Evolutionary conservation across 2,113 vertebrate genomes (phyloP).

Genomic region (Ptyas mucosa): DNA sequence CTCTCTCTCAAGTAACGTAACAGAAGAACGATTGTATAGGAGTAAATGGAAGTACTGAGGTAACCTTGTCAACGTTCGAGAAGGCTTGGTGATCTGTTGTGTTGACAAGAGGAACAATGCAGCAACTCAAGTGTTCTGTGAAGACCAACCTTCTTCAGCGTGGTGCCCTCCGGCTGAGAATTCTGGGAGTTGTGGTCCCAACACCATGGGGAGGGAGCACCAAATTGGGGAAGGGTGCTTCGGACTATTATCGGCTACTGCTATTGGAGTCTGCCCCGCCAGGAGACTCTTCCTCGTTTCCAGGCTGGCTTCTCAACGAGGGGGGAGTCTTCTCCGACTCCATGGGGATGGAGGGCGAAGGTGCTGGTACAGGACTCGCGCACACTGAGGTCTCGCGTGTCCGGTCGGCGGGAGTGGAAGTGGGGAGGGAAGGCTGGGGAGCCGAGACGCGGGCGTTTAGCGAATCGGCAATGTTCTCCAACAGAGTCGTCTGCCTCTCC

Average conservation of each 20-base stretch:
- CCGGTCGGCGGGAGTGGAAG: neutral
- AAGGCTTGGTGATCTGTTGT: neutral
- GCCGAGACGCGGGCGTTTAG: neutral
- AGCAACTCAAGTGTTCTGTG: neutral
- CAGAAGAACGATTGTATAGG: neutral
- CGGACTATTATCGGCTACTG: neutral
- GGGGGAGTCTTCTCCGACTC: neutral
- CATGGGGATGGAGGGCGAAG: neutral
- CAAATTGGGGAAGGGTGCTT: neutral
- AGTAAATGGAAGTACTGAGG: neutral
- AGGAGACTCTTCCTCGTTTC: neutral
- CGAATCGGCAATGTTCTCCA: neutral
- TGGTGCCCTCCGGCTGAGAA: neutral
- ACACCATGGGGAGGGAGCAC: neutral
- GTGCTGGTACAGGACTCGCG: neutral
- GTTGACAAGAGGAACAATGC: neutral
- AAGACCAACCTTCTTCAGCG: neutral
- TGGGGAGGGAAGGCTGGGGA: neutral
- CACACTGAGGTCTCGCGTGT: neutral
- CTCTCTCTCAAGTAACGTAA: neutral
- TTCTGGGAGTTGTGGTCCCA: neutral
- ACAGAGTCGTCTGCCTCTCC: slow-evolving; percentile 4
- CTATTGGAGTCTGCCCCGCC: neutral
- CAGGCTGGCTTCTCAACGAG: neutral
- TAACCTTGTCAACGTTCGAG: neutral